Evolutionary conservation across 2,797 vertebrate species (phyloP), one percentile per base, ranked within the genome.

Genomic region (Hippocampus kuda): DNA sequence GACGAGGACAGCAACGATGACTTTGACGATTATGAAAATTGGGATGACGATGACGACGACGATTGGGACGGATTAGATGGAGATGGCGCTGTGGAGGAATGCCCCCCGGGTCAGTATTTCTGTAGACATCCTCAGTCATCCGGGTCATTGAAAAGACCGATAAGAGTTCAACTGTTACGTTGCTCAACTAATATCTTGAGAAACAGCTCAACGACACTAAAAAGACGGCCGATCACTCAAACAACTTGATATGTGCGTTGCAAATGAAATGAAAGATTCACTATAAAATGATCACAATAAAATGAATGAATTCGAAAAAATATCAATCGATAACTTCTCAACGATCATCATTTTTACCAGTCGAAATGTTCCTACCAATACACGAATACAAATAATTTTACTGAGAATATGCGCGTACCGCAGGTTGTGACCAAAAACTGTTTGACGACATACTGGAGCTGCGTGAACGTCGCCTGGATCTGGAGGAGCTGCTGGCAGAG

Each of bases 401-500:
- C 63, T 27, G n/a, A 26, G 48, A 46, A 13, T 46, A 26, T 48
- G 18, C n/a, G 6, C 70, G 56, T 75, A 26, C 77, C 18, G 65
- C 82, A 98, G 97, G 88, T 73, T 98, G 96, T 69, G 88, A 91
- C 6, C 80, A 81, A 0, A 75, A 81, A 41, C 87, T 98, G 69
- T 94, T 94, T 81, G 88, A 87, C 79, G 88, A 91, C 83, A 90
- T 91, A 0, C 67, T 96, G 69, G 87, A 89, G 73, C 87, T 97
- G 71, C 90, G 86, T 61, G 91, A 95, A 77, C 92, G 83, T 76
- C 84, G 91, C 1, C 68, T 96, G 66, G 90, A 93, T 65, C 84
- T 97, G 48, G 92, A 95, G 75, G 93, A 94, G 24, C 84, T 86
- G 54, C 87, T 95, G 73, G 70, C 41, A 30, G 91, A 94, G 76